A percentile compares a stretch with the other conserved stretches of the same genome.
Evolutionary conservation across 2,797 vertebrate species (phyloP).

Genomic region (Triplophysa yarkandensis): DNA sequence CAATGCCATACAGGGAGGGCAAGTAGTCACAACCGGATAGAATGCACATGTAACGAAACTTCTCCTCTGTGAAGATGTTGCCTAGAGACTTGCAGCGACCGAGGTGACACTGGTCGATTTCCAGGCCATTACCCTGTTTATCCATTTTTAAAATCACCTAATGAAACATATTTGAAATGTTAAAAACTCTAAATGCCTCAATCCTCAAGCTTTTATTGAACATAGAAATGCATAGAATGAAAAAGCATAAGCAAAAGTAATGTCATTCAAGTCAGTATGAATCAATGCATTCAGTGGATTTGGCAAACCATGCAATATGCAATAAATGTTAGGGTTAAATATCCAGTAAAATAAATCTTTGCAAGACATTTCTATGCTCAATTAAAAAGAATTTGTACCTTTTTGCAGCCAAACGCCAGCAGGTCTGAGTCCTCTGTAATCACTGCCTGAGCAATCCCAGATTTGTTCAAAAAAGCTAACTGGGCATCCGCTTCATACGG

Average conservation of each 20-base stretch:
- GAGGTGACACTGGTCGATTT: constrained; percentile 87
- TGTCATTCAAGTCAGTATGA: background rate
- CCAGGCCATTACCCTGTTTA: constrained; percentile 90
- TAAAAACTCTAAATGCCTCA: background rate
- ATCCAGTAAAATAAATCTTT: background rate
- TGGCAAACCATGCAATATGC: background rate
- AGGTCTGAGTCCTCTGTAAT: constrained; percentile 97
- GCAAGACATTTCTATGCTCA: background rate
- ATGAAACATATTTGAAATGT: background rate
- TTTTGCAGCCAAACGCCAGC: constrained; percentile 96
- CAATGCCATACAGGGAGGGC: constrained; percentile 90
- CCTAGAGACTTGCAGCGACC: constrained; percentile 91
- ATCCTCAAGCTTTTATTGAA: background rate
- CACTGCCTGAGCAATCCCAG: constrained; percentile 86
- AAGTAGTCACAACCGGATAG: constrained; percentile 97
- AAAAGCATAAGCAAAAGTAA: background rate
- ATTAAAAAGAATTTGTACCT: constrained; percentile 72
- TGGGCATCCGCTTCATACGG: constrained; percentile 98
- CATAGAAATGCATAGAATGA: background rate
- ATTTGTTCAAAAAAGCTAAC: constrained; percentile 89
- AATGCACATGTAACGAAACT: constrained; percentile 98
- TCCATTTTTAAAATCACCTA: constrained; percentile 98
- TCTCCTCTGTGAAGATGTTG: constrained; percentile 93
- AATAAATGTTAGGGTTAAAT: background rate
- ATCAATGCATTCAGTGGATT: background rate